phyloP scores from a whole-genome alignment of 2,113 vertebrate genomes.

The Neolamprologus brichardi region DNA sequence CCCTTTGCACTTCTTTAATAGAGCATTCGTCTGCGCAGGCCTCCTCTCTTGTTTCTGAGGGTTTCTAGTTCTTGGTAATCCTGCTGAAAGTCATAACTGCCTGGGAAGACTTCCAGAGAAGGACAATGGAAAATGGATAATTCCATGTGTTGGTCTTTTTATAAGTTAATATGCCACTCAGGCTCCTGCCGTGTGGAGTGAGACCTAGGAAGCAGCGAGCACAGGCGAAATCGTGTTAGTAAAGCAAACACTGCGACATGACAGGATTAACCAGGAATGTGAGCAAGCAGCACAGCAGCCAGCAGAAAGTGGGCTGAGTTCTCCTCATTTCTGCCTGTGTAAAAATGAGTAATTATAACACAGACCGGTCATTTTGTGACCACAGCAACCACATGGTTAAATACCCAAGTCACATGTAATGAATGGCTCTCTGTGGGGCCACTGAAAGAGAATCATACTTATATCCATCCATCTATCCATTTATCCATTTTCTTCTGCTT shows the following conservation, averaged over 20 bases:
- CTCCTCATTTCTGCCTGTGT: constrained; percentile 29
- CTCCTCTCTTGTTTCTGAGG: not conserved
- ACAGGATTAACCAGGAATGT: constrained; percentile 59
- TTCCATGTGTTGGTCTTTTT: constrained; percentile 53
- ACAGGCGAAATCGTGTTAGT: constrained; percentile 52
- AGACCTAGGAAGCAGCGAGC: constrained; percentile 15
- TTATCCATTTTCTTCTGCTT: not conserved
- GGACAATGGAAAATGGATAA: constrained; percentile 23
- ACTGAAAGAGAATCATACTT: not conserved
- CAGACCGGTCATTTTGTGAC: constrained; percentile 7
- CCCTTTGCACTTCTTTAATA: not conserved
- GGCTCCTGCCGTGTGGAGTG: constrained; percentile 14
- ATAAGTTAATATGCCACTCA: constrained; percentile 51
- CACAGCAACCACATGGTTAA: not conserved
- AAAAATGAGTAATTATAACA: constrained; percentile 41
- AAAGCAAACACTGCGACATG: constrained; percentile 57
- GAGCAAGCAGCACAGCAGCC: not conserved
- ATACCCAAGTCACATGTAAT: not conserved
- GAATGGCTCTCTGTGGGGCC: not conserved
- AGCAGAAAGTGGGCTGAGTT: not conserved
- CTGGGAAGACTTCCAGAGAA: constrained; percentile 39
- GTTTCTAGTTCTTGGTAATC: constrained; percentile 21
- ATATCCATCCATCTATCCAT: not conserved
- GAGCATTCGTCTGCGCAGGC: not conserved
- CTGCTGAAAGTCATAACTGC: constrained; percentile 41